Conservation (phyloP, 2,113 vertebrate species). For the Sceloporus undulatus region DNA sequence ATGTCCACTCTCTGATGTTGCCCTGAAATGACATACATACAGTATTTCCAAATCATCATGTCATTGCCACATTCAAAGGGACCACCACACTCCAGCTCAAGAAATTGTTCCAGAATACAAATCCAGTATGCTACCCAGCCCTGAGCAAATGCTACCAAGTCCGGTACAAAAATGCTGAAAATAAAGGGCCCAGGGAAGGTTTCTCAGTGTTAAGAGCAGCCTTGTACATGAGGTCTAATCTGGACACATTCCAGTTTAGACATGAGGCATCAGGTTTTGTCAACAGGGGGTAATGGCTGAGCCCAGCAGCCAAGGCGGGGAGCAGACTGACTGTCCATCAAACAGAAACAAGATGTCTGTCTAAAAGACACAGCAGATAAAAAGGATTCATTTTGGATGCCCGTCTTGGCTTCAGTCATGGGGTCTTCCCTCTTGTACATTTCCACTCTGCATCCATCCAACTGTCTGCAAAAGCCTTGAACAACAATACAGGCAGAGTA, state of each 20-base stretch:
- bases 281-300: neutral
- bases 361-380: constrained; percentile 18
- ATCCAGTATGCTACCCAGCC: neutral
- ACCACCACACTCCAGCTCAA: neutral
- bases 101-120: neutral
- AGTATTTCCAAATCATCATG: neutral
- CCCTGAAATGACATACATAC: neutral
- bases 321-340: neutral
- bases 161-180: neutral
- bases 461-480: neutral
- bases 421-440: neutral
- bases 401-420: neutral
- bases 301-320: neutral
- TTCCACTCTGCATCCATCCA: neutral
- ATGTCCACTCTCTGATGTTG: neutral
- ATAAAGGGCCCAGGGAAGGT: neutral
- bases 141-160: neutral
- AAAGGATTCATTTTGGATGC: neutral
- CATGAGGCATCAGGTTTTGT: constrained; percentile 15
- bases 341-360: constrained; percentile 6
- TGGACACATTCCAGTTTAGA: constrained; percentile 25
- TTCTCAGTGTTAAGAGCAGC: no score
- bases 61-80: neutral
- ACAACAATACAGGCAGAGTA: neutral
- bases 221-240: constrained; percentile 7